These are phyloP conservation scores for Hydrocynus forskahlii DNA, from an alignment of 2,797 vertebrate genomes.

Conservation along the genomic window DNA sequence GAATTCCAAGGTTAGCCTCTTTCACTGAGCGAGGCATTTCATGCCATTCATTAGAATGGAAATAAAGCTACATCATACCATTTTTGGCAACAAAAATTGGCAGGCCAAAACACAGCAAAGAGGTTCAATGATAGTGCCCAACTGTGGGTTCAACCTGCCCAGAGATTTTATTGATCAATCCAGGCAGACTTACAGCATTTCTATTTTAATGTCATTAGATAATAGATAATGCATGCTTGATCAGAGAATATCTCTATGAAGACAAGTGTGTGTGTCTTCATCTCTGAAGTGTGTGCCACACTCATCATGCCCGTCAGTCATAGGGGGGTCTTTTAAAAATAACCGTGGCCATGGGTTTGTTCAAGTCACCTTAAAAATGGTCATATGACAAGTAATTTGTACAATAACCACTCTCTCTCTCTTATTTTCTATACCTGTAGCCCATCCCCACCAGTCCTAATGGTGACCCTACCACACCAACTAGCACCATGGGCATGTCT, in stretches of 20 bases:
- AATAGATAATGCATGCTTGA: background rate
- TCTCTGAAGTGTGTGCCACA: background rate
- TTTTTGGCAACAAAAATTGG: background rate
- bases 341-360: background rate
- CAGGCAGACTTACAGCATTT: background rate
- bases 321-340: background rate
- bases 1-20: constrained; percentile 35
- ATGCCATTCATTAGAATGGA: background rate
- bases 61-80: background rate
- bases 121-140: too few relatives aligned
- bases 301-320: constrained; percentile 2
- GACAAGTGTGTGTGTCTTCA: background rate
- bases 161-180: background rate
- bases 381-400: background rate
- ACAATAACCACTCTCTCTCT: background rate
- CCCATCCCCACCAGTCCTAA: constrained; percentile 82
- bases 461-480: constrained; percentile 82
- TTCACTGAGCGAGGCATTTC: background rate
- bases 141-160: background rate
- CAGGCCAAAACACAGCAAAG: background rate
- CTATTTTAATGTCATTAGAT: background rate
- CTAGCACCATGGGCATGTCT: constrained; percentile 83
- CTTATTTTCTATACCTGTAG: constrained; percentile 65
- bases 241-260: constrained; percentile 1
- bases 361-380: background rate